Percentiles rank a stretch among this genome's conserved stretches.
These are phyloP conservation scores for Leptinotarsa rubiginosa DNA, from an alignment of 2,888 invertebrate species.

Conservation along the genomic window DNA sequence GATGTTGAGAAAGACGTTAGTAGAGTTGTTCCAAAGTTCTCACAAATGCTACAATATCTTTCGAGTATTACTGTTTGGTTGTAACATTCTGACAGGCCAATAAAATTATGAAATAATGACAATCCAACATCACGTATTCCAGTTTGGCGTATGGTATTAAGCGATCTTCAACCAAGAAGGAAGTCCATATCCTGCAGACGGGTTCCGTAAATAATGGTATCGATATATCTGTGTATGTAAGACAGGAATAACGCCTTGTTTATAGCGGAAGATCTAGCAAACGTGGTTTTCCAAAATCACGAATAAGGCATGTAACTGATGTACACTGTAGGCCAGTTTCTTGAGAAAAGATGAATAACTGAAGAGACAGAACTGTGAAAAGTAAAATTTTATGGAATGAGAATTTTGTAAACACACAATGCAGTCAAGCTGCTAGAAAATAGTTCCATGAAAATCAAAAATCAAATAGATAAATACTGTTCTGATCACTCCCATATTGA, in stretches of 20 bases:
- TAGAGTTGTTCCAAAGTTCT: not conserved
- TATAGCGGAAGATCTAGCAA: slow-evolving; percentile 30
- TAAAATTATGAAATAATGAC: slow-evolving; percentile 12
- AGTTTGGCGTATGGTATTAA: slow-evolving; percentile 6
- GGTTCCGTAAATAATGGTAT: slow-evolving; percentile 16
- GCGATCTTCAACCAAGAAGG: slow-evolving; percentile 1
- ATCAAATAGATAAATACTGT: no score
- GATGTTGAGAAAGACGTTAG: no score
- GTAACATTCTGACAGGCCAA: slow-evolving; percentile 4
- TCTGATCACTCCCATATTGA: no score
- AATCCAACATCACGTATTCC: slow-evolving; percentile 1
- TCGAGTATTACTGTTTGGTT: not conserved
- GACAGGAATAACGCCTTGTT: slow-evolving; percentile 26
- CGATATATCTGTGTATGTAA: slow-evolving; percentile 26
- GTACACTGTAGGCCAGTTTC: slow-evolving; percentile 20
- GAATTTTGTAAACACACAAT: no score
- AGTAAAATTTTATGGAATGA: no score
- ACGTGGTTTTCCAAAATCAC: slow-evolving; percentile 40
- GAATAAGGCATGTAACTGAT: slow-evolving; percentile 32
- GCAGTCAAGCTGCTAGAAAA: no score
- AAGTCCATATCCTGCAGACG: slow-evolving; percentile 5
- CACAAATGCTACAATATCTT: not conserved
- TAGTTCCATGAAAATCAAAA: no score
- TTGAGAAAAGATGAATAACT: no score
- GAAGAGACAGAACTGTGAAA: no score